Base-by-base conservation (phyloP, 2,797 vertebrate species). In the Enteromius unitaeniatus region DNA sequence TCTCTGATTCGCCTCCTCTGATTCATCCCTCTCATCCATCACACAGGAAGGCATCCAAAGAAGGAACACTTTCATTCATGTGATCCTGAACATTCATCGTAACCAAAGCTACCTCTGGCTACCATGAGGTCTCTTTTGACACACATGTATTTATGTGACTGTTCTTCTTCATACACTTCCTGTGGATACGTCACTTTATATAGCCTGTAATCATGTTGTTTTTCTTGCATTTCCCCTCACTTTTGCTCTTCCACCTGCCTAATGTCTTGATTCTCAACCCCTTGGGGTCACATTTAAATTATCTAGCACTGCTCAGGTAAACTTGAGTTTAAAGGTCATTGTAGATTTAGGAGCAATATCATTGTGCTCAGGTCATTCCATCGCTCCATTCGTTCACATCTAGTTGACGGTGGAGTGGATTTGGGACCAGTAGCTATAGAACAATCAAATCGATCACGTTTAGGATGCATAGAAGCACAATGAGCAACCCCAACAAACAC, bases 1-100 rank as follows among this genome's bases (percentile, higher is more conserved):
- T 90, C 95, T 99, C 92, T 99, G 93, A 95, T 87, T 80, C 31
- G 0, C 26, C 34, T 68, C 28, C 14, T 77, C 6, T 55, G 21
- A 6, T 67, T 6, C 77, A 19, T 13, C 70, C 0, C 13, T 47
- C 64, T 1, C 58, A 31, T 8, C 86, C 88, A 34, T 86, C 65
- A 68, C 26, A 31, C 11, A 53, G 82, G 67, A 77, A 37, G 69
- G 45, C 40, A 51, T 70, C 81, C 81, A 89, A 86, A 87, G 86
- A 87, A 68, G 74, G 58, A 84, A 65, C 67, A 40, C 19, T 70
- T 67, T 58, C 8, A 82, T 58, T 79, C 51, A 70, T n/a, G 47
- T 62, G 40, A 78, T 69, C 86, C 75, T 84, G 64, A 82, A 70
- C 58, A 72, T 83, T 86, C 69, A 75, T 76, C 64, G n/a, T 55